Evolutionary conservation across 2,888 invertebrate species (phyloP), one percentile per base, ranked within the genome.

Genomic region (Hanleya hanleyi): DNA sequence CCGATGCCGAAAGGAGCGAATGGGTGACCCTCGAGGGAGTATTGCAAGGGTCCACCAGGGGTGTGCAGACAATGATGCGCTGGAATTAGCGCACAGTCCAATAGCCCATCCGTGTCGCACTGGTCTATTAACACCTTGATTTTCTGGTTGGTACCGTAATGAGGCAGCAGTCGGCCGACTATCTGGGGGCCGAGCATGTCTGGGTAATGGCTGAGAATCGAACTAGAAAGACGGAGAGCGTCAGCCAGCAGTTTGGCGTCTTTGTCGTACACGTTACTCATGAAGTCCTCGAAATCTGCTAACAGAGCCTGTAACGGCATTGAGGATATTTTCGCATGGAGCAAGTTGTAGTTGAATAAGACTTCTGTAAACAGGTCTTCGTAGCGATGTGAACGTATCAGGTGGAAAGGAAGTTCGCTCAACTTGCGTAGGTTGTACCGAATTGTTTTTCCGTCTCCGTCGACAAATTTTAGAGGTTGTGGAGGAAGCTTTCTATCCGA

Each of bases 1-100:
- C 83, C 86, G 15, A 90, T 84, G 9, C 90, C 90, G 67, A 90
- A 91, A 0, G 90, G 90, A 0, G 98, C 99, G 88, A 99, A 99
- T 88, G 97, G 97, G 91, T 99, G 99, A 0, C 98, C 99, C 92
- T 99, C 99, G 61, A 99, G 91, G 0, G 98, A 98, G 89, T 97
- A 99, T 95, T 99, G 98, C 5, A 99, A 91, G 0, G 99, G 99
- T 1, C 99, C 99, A 61, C 99, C 99, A n/a, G 99, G 99, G 0
- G 99, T 98, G 88, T 99, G 98, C 77, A 98, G 92, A 85, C 98
- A 98, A 89, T 99, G 98, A 90, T 97, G 97, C 0, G 96, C 93
- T 0, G 99, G 98, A 81, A 98, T 92, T 67, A 99, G 91, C 0
- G 98, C 95, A 76, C 97, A 98, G 86, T 98, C 95, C 65, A 94